Base-by-base conservation (phyloP, 2,888 invertebrate species). In the Hipparchia semele region DNA sequence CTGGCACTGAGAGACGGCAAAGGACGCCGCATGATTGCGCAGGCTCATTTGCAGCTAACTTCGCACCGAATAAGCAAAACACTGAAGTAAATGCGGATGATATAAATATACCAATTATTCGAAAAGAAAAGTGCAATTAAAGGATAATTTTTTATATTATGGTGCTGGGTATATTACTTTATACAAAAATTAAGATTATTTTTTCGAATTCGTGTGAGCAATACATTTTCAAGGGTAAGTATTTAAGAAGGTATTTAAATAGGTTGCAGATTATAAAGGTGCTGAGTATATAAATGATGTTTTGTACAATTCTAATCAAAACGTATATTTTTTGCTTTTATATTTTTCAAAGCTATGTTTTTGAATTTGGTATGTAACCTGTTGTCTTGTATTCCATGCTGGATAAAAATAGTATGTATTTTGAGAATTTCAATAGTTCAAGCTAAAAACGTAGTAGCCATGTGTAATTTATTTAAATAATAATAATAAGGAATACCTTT, bases 31-130 rank as follows among this genome's bases (percentile, higher is more conserved):
- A 80, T 39, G 39, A 39, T 73, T 81, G 81, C 81, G 81, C 81
- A 79, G 79, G 51, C 64, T 45, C 68, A 59, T n/a, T 64, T 10
- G 2, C 54, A 12, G 64, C 79, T 71, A 76, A 81, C 79, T 79
- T 83, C 82, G 80, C 70, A 39, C 74, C 73, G 78, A 73, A 74
- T 71, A 73, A 79, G 76, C 74, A 81, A 79, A 81, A 78, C 78
- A 79, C 77, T 62, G 64, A 68, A 73, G 62, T 54, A 71, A 73
- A 70, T 68, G 73, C 72, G 67, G 64, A 71, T 68, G 71, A 62
- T 64, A 54, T 60, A 67, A 67, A 53, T 61, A 61, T 51, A 49
- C 8, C 54, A 68, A 68, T 59, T 68, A 67, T 5, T 39, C 10
- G 51, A 4, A 51, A 59, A 72, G n/a, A 8, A 58, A 59, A 68